phyloP scores from a whole-genome alignment of 2,888 invertebrate species.

The Tenodera sinensis region DNA sequence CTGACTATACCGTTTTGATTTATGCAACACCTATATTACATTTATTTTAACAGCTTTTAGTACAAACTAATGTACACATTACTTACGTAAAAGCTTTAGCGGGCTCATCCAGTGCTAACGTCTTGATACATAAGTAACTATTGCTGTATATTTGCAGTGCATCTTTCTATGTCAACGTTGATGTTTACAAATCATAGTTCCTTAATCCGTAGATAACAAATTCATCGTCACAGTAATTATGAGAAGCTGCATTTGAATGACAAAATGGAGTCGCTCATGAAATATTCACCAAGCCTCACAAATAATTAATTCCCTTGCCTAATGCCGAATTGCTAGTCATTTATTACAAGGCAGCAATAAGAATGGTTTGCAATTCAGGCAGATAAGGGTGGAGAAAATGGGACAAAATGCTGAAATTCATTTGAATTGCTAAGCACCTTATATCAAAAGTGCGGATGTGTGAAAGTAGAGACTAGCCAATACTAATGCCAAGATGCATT shows the following conservation, averaged over 20 bases:
- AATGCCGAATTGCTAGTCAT: not conserved
- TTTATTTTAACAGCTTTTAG: no score
- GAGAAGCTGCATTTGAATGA: not conserved
- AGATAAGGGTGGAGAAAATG: not conserved
- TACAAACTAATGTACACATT: no score
- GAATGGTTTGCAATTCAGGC: no score
- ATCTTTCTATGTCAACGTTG: no score
- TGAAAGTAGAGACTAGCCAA: not conserved
- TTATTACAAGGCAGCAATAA: not conserved
- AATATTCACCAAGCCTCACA: not conserved
- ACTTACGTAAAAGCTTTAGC: no score
- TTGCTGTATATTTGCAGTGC: no score
- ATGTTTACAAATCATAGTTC: not conserved
- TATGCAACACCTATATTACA: no score
- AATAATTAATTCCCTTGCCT: not conserved
- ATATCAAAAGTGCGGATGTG: not conserved
- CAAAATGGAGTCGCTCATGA: not conserved
- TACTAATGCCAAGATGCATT: not conserved
- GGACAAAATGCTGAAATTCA: not conserved
- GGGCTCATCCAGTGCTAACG: no score
- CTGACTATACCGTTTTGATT: no score
- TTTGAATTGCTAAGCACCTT: not conserved
- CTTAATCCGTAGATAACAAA: not conserved
- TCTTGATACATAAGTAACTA: no score
- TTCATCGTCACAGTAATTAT: not conserved